A percentile compares a stretch with the other conserved stretches of the same genome.
Conservation (phyloP, 2,888 invertebrate species). For the Ormyrus nitidulus region DNA sequence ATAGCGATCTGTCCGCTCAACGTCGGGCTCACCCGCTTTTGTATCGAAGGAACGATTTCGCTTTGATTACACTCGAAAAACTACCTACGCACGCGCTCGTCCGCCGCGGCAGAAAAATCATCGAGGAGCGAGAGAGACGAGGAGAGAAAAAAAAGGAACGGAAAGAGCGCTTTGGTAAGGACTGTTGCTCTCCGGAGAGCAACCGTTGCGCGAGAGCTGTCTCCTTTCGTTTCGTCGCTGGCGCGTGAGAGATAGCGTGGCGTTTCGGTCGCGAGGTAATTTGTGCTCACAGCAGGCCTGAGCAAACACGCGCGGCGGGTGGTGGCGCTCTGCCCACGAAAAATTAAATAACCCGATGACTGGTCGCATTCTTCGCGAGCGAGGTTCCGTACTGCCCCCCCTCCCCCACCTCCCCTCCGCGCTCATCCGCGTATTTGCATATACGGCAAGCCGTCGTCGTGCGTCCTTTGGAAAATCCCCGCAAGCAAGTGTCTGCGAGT, state of each 20-base stretch:
- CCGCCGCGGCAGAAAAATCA: conserved; percentile 1
- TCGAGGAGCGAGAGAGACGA: background rate
- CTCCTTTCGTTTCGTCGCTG: conserved; percentile 49
- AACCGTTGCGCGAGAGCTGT: conserved; percentile 40
- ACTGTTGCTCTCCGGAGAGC: background rate
- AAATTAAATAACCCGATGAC: conserved; percentile 80
- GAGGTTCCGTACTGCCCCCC: background rate
- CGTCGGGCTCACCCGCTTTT: no score
- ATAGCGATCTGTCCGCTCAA: no score
- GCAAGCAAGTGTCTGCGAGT: conserved; percentile 32
- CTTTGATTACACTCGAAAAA: no score
- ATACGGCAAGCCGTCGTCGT: conserved; percentile 4
- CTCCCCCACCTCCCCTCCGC: background rate
- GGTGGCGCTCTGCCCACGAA: conserved; percentile 67
- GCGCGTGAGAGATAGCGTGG: conserved; percentile 59
- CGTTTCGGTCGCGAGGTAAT: conserved; percentile 79
- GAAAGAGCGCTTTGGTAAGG: no score
- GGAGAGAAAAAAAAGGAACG: conserved; percentile 1
- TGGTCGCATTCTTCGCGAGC: conserved; percentile 77
- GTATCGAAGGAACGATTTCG: no score
- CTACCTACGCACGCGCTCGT: no score
- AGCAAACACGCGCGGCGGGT: conserved; percentile 78
- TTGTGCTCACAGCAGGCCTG: conserved; percentile 81
- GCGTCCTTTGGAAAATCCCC: conserved; percentile 17
- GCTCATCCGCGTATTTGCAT: conserved; percentile 39